A percentile compares a stretch with the other conserved stretches of the same genome.
These are phyloP conservation scores for Epiblema foenella DNA, from an alignment of 2,888 invertebrate genomes.

Conservation along the genomic window DNA sequence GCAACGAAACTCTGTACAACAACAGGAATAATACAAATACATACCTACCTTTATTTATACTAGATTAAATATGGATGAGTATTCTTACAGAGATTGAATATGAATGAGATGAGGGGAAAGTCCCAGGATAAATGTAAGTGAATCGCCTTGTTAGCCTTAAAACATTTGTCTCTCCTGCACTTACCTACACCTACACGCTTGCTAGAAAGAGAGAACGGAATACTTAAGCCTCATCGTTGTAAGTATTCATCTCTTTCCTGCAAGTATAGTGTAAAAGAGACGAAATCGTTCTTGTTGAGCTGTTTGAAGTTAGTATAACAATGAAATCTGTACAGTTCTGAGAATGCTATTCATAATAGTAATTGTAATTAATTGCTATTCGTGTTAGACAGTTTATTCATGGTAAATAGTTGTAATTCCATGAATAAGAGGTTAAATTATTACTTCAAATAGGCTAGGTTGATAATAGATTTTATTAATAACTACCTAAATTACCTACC, in stretches of 20 bases:
- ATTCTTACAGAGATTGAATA: constrained; percentile 10
- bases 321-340: no score
- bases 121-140: not conserved
- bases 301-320: no score
- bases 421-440: not conserved
- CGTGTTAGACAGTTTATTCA: not conserved
- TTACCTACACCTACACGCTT: not conserved
- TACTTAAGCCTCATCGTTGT: no score
- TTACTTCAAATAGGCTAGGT: no score
- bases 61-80: constrained; percentile 21
- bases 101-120: constrained; percentile 16
- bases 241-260: no score
- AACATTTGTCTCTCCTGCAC: not conserved
- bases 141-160: not conserved
- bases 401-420: not conserved
- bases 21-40: not conserved
- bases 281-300: no score
- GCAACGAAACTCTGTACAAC: not conserved
- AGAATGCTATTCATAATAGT: not conserved
- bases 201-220: not conserved
- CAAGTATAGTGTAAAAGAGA: no score
- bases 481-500: not conserved
- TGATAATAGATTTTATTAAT: no score
- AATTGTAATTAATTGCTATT: constrained; percentile 6
- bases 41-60: not conserved